phyloP scores from a whole-genome alignment of 2,888 invertebrate species.

The Amphipyra tragopoginis region DNA sequence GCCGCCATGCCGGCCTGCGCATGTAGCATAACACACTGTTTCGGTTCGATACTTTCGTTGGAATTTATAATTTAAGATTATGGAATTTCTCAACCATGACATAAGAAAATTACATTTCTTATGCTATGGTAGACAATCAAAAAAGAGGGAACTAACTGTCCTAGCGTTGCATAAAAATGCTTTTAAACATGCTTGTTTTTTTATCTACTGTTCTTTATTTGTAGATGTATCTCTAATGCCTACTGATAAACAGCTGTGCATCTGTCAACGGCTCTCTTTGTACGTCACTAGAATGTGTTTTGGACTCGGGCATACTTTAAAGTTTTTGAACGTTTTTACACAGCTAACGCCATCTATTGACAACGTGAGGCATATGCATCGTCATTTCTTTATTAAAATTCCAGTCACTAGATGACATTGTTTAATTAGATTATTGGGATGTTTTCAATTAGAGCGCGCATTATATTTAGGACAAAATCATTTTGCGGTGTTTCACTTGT shows the following conservation, averaged over 20 bases:
- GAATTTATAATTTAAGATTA: constrained; percentile 66
- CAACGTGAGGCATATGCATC: constrained; percentile 2
- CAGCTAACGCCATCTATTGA: constrained; percentile 50
- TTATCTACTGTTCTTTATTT: constrained; percentile 6
- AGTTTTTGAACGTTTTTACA: constrained; percentile 18
- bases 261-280: constrained; percentile 31
- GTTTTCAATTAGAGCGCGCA: constrained; percentile 42
- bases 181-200: not conserved
- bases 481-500: constrained; percentile 22
- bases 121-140: constrained; percentile 21
- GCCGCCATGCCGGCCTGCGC: constrained; percentile 72
- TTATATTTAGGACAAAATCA: constrained; percentile 47
- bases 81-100: constrained; percentile 61
- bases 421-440: constrained; percentile 33
- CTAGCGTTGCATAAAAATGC: constrained; percentile 5
- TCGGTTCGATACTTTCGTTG: constrained; percentile 81
- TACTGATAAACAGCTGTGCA: constrained; percentile 44
- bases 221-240: constrained; percentile 1
- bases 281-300: constrained; percentile 32
- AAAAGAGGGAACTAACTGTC: constrained; percentile 14
- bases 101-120: constrained; percentile 49
- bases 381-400: constrained; percentile 17
- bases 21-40: constrained; percentile 79
- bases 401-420: constrained; percentile 50
- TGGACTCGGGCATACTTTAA: constrained; percentile 13